These are phyloP conservation scores for Muschampia plurimacula DNA, from an alignment of 2,888 invertebrate genomes.

Conservation along the genomic window DNA sequence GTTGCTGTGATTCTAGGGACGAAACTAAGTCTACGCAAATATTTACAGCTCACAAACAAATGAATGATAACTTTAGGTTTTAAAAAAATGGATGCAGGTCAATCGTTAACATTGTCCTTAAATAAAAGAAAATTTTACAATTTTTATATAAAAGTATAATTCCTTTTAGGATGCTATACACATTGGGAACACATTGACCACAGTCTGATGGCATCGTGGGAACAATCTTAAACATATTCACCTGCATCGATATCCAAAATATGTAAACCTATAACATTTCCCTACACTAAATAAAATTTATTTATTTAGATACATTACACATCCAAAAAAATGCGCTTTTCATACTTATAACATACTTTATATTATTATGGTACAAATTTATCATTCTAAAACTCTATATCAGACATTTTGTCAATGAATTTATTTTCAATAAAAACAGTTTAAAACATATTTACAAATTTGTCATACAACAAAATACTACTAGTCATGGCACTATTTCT, in stretches of 20 bases:
- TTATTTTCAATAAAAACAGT: constrained; percentile 67
- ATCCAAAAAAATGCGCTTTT: constrained; percentile 61
- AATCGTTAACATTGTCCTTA: constrained; percentile 71
- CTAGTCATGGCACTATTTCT: constrained; percentile 78
- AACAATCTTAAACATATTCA: constrained; percentile 75
- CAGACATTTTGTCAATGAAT: constrained; percentile 54
- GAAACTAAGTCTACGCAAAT: constrained; percentile 74
- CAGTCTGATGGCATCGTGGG: constrained; percentile 59
- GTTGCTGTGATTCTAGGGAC: constrained; percentile 72
- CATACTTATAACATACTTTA: constrained; percentile 61
- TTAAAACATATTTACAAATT: constrained; percentile 70
- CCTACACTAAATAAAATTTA: constrained; percentile 60
- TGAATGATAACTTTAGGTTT: constrained; percentile 61
- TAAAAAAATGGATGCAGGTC: constrained; percentile 73
- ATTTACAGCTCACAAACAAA: constrained; percentile 81
- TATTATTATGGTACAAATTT: constrained; percentile 64
- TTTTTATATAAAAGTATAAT: constrained; percentile 58
- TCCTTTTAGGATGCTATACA: constrained; percentile 65
- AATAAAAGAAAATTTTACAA: constrained; percentile 55
- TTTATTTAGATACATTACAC: constrained; percentile 53
- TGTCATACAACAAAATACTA: constrained; percentile 62
- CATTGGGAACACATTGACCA: constrained; percentile 70
- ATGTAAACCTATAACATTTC: constrained; percentile 56
- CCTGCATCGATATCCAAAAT: constrained; percentile 71
- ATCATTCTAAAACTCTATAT: constrained; percentile 57